Evolutionary conservation across 2,113 vertebrate genomes (phyloP), one percentile per base, ranked within the genome.

Genomic region (Oncorhynchus mykiss): DNA sequence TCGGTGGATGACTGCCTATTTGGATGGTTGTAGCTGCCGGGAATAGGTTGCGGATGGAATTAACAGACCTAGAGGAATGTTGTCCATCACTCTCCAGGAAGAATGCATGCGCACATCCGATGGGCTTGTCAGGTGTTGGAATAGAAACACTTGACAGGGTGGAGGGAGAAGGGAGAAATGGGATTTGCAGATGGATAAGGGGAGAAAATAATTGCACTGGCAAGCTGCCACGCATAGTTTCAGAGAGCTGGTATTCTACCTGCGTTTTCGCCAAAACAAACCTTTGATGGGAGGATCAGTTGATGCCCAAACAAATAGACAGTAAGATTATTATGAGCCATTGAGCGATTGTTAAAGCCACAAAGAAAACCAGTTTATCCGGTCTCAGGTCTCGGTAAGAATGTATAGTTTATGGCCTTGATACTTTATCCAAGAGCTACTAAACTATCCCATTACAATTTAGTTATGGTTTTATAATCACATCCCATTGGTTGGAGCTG

Each of bases 51-150:
- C 75, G 80, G 75, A 80, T 76, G 83, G 91, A 93, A 94, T 93
- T 91, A 92, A 92, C 8, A 66, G 79, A 88, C 82, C 83, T 67
- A 74, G 78, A 66, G 86, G 76, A 82, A 85, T 82, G 79, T 79
- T 82, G 87, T 89, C 88, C 79, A 76, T 93, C 90, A 90, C 85
- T 86, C 80, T 80, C 80, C 51, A 78, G 76, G 82, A 84, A 83
- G 83, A 73, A 77, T 91, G 89, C 90, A 86, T 91, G 85, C 76
- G 79, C 82, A 76, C 75, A 70, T 88, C 87, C 85, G 82, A 82
- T 67, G 86, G 82, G 79, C 82, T 90, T 93, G 91, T 93, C 91
- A 93, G 88, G 73, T 87, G 75, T 80, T 87, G 90, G 80, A 86
- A 81, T 70, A 71, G 92, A 89, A 81, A 88, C 85, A 90, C 84